Conservation (phyloP, 2,888 invertebrate genomes). For the Caenorhabditis sp. region DNA sequence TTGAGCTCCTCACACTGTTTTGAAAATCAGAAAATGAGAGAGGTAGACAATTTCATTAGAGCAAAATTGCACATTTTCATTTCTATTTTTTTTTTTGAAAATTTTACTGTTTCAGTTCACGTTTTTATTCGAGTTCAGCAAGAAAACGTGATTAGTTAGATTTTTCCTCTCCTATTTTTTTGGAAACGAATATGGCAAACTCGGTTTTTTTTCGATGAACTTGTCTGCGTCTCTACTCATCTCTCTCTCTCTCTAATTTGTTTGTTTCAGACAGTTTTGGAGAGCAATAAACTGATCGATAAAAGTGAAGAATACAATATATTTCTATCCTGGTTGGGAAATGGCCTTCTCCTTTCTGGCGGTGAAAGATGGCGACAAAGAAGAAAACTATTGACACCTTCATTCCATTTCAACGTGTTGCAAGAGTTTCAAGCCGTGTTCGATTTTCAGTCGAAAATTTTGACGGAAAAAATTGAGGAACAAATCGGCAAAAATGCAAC, state of each 20-base stretch:
- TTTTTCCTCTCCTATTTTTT: no score
- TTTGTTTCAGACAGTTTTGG: conserved; percentile 46
- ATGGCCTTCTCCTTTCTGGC: conserved; percentile 72
- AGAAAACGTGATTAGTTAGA: no score
- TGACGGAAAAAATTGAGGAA: conserved; percentile 38
- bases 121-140: no score
- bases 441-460: conserved; percentile 46
- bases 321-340: conserved; percentile 74
- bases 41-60: no score
- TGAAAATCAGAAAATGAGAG: no score
- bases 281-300: conserved; percentile 66
- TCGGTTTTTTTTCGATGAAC: no score
- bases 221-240: no score
- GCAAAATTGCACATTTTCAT: not conserved
- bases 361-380: conserved; percentile 73
- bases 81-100: not conserved
- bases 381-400: conserved; percentile 73
- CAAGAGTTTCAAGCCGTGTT: conserved; percentile 71
- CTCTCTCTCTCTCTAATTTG: not conserved
- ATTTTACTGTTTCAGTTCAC: not conserved
- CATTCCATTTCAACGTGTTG: conserved; percentile 74
- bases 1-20: no score
- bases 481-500: conserved; percentile 4
- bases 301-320: conserved; percentile 72
- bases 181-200: no score